Percentiles rank a stretch among this genome's conserved stretches.
These are phyloP conservation scores for Oreortyx pictus DNA, from an alignment of 2,797 vertebrate genomes.

Conservation along the genomic window DNA sequence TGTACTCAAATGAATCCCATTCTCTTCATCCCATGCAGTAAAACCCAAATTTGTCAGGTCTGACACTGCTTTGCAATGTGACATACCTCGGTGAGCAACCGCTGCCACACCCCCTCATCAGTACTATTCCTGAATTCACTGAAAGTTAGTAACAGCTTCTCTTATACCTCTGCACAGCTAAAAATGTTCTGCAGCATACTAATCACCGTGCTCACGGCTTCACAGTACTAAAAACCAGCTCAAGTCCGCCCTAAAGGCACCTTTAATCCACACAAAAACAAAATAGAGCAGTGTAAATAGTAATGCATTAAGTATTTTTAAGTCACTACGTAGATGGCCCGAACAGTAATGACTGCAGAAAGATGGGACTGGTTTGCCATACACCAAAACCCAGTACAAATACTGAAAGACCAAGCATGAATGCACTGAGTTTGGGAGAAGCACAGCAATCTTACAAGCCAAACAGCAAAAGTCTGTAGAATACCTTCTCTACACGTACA, in stretches of 20 bases:
- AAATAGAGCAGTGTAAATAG: not conserved
- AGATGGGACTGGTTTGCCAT: slow-evolving; percentile 7
- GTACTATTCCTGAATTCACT: slow-evolving; percentile 6
- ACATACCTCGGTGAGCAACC: slow-evolving; percentile 2
- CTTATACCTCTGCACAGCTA: not conserved
- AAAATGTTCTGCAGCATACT: not conserved
- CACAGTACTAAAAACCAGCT: not conserved
- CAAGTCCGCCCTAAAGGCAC: not conserved
- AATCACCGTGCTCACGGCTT: not conserved
- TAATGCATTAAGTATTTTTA: not conserved
- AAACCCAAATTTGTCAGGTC: not conserved
- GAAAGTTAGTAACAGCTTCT: not conserved
- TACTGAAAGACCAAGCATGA: not conserved
- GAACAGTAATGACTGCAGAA: slow-evolving; percentile 24
- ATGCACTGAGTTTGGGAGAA: slow-evolving; percentile 41
- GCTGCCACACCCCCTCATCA: not conserved
- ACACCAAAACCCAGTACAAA: slow-evolving; percentile 26
- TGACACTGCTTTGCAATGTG: not conserved
- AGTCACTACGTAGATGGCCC: slow-evolving; percentile 11
- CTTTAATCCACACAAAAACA: not conserved
- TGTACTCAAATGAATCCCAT: not conserved
- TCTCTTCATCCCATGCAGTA: not conserved
- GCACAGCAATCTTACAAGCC: not conserved
- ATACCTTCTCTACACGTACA: not conserved
- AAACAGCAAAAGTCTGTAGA: slow-evolving; percentile 8